Evolutionary conservation across 2,113 vertebrate species (phyloP).

Genomic region (Marmota monax): DNA sequence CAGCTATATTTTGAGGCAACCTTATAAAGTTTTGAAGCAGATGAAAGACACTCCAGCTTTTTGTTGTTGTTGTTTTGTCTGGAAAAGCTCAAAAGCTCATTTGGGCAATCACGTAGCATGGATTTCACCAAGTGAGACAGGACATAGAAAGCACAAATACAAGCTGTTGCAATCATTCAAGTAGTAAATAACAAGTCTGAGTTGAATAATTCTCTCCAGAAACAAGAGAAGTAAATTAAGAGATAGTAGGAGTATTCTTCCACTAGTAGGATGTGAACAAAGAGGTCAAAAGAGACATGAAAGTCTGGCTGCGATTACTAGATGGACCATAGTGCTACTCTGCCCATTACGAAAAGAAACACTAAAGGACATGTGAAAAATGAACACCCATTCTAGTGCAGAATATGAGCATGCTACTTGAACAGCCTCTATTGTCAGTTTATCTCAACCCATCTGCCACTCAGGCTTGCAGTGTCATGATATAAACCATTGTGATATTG

Average conservation of each 20-base stretch:
- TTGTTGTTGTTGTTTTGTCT: not conserved
- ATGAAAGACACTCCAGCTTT: not conserved
- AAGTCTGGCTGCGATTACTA: not conserved
- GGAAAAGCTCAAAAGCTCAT: not conserved
- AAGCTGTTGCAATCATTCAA: not conserved
- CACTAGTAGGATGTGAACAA: not conserved
- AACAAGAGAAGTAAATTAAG: not conserved
- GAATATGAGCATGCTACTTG: not conserved
- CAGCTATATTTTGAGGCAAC: not conserved
- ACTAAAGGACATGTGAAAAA: not conserved
- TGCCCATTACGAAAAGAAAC: not conserved
- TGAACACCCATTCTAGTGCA: not conserved
- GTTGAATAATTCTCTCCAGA: not conserved
- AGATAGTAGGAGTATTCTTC: not conserved
- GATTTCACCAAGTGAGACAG: not conserved
- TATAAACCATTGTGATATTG: not conserved
- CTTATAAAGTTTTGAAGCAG: not conserved
- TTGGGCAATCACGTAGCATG: not conserved
- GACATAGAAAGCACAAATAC: not conserved
- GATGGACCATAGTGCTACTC: not conserved
- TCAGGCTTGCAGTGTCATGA: not conserved
- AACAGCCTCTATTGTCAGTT: not conserved
- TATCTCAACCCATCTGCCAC: not conserved
- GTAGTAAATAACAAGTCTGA: constrained; percentile 8
- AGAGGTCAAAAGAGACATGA: not conserved